A percentile compares a stretch with the other conserved stretches of the same genome.
These are phyloP conservation scores for Caretta caretta DNA, from an alignment of 2,113 vertebrate genomes.

Conservation along the genomic window DNA sequence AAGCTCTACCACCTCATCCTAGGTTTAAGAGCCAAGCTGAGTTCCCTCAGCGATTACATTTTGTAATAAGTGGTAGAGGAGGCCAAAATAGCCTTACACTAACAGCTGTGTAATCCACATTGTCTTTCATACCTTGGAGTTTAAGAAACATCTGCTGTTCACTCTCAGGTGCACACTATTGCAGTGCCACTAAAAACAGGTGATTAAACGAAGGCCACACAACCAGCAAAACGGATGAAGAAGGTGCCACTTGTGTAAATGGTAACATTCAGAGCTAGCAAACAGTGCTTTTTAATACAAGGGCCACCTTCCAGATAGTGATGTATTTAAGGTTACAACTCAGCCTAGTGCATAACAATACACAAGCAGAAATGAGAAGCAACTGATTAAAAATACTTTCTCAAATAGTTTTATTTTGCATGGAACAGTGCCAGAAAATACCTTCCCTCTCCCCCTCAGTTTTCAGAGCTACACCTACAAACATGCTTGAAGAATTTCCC, in stretches of 20 bases:
- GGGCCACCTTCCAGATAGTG: neutral
- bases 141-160: neutral
- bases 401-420: neutral
- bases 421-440: neutral
- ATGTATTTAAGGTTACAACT: neutral
- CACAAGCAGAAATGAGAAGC: neutral
- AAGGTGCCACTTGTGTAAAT: neutral
- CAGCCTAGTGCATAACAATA: fast-evolving
- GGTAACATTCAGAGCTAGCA: neutral
- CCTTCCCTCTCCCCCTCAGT: fast-evolving
- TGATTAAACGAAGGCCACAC: neutral
- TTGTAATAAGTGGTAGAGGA: neutral
- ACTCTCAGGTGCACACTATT: neutral
- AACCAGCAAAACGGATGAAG: neutral
- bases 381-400: neutral
- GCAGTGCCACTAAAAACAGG: neutral
- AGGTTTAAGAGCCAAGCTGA: no score
- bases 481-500: fast-evolving
- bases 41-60: no score
- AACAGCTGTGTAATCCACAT: neutral
- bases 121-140: neutral
- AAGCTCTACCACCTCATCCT: no score
- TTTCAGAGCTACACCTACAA: fast-evolving
- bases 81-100: neutral
- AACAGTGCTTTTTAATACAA: neutral